phyloP scores from a whole-genome alignment of 2,888 invertebrate genomes.

The Leptopterna dolabrata region DNA sequence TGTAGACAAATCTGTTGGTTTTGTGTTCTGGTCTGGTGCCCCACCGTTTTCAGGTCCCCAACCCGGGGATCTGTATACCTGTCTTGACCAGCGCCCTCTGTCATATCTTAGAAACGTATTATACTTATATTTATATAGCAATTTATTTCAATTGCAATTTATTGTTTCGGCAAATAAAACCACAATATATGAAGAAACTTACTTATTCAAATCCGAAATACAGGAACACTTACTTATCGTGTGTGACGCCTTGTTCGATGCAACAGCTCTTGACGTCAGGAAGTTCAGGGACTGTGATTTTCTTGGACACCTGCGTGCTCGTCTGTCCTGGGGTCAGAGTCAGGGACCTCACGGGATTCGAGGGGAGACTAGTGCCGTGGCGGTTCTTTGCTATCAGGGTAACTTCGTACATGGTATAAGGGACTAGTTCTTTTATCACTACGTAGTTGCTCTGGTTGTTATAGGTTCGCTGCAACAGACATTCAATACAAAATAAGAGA shows the following conservation, averaged over 20 bases:
- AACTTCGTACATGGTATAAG: slow-evolving; percentile 87
- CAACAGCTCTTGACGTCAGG: slow-evolving; percentile 84
- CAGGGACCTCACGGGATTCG: slow-evolving; percentile 77
- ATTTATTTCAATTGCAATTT: too few relatives aligned
- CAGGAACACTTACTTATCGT: slow-evolving; percentile 70
- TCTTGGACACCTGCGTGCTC: slow-evolving; percentile 70
- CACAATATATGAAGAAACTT: too few relatives aligned
- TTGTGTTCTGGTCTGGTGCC: too few relatives aligned
- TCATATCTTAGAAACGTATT: too few relatives aligned
- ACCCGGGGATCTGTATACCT: too few relatives aligned
- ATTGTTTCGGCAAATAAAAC: too few relatives aligned
- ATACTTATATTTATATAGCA: too few relatives aligned
- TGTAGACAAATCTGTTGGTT: too few relatives aligned
- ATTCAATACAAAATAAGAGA: too few relatives aligned
- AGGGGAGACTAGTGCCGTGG: slow-evolving; percentile 82
- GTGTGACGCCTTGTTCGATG: slow-evolving; percentile 77
- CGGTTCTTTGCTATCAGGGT: slow-evolving; percentile 79
- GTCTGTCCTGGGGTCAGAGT: slow-evolving; percentile 75
- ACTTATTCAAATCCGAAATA: too few relatives aligned
- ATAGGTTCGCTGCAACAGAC: neutral
- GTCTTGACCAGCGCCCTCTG: too few relatives aligned
- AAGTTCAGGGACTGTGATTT: slow-evolving; percentile 72
- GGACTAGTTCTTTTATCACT: slow-evolving; percentile 74
- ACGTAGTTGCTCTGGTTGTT: slow-evolving; percentile 61
- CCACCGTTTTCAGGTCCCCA: too few relatives aligned